Percentiles rank a stretch among this genome's conserved stretches.
Evolutionary conservation across 1,140 invertebrate genomes (phyloP).

Genomic region (Heliconius nattereri): DNA sequence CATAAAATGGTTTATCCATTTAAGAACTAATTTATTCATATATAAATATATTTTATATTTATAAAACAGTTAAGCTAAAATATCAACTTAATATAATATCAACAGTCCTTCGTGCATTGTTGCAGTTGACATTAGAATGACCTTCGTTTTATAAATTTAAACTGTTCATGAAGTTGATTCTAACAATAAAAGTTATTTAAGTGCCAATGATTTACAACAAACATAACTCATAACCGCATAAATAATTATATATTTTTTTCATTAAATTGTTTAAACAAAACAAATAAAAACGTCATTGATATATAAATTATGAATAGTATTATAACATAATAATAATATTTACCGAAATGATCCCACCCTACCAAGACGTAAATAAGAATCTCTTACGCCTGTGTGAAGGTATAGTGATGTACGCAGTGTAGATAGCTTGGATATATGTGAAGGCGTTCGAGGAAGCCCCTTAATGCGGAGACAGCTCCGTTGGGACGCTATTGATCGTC

Average conservation of each 20-base stretch:
- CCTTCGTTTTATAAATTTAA: conserved; percentile 10
- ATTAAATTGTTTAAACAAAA: neutral
- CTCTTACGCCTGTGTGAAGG: conserved; percentile 36
- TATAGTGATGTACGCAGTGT: conserved; percentile 56
- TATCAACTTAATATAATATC: neutral
- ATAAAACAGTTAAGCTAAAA: neutral
- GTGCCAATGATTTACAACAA: neutral
- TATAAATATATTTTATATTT: neutral
- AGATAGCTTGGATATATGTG: conserved; percentile 68
- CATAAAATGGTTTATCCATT: too few species aligned
- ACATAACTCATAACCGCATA: neutral
- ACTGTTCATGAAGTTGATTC: neutral
- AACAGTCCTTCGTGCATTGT: neutral
- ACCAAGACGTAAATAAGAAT: conserved; percentile 19
- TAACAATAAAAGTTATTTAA: neutral
- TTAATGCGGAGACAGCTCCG: conserved; percentile 77
- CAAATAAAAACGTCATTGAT: neutral
- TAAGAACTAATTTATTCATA: too few species aligned
- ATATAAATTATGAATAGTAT: neutral
- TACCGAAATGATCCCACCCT: neutral
- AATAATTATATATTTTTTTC: neutral
- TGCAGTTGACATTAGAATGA: conserved; percentile 20
- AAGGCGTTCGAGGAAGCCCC: conserved; percentile 78
- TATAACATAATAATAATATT: neutral
- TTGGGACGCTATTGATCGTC: conserved; percentile 79